These are phyloP conservation scores for Acronicta aceris DNA, from an alignment of 2,888 invertebrate genomes.

Conservation along the genomic window DNA sequence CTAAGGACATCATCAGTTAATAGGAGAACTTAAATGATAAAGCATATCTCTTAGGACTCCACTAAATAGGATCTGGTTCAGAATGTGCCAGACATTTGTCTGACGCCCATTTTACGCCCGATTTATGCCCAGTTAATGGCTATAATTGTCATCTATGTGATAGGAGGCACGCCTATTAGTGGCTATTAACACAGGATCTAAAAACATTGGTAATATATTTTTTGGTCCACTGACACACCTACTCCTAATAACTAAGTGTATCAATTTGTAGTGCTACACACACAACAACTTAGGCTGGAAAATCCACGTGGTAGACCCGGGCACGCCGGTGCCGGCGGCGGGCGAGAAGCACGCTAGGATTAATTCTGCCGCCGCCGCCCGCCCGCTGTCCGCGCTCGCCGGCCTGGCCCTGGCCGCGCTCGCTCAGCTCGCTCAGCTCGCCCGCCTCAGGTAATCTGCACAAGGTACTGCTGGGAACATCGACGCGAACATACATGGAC, in stretches of 20 bases:
- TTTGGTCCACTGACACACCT: no score
- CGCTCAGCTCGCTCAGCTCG: conserved; percentile 17
- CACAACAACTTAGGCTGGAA: conserved; percentile 98
- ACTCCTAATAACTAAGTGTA: not conserved
- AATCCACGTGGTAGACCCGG: conserved; percentile 95
- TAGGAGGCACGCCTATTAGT: no score
- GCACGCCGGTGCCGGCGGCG: conserved; percentile 79
- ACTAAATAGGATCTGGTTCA: no score
- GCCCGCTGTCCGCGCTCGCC: not conserved
- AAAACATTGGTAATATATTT: no score
- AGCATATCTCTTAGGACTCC: no score
- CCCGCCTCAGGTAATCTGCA: conserved; percentile 23
- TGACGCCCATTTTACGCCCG: no score
- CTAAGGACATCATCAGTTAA: no score
- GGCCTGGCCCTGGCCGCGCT: conserved; percentile 15
- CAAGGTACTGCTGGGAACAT: not conserved
- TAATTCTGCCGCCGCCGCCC: conserved; percentile 53
- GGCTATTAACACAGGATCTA: no score
- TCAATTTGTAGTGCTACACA: conserved; percentile 93
- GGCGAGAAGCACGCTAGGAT: conserved; percentile 66
- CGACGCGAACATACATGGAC: conserved; percentile 29
- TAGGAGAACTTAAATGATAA: no score
- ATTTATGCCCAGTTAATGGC: no score
- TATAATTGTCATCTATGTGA: no score
- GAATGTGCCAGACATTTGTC: no score